A percentile compares a stretch with the other conserved stretches of the same genome.
Conservation (phyloP, 2,797 vertebrate species). For the Adrianichthys oophorus region DNA sequence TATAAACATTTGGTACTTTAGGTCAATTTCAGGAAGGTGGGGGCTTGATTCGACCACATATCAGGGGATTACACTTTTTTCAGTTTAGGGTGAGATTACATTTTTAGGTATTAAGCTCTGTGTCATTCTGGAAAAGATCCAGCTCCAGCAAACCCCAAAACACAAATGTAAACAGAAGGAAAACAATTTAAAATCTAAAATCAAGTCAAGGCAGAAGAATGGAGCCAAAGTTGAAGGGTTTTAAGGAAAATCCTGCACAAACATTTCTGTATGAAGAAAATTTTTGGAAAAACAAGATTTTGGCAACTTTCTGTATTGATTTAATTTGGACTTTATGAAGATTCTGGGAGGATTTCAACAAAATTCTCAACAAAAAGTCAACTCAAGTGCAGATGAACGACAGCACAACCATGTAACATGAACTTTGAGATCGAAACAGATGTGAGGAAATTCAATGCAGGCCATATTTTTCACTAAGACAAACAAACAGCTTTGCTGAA, state of each 20-base stretch:
- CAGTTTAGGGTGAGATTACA: constrained; percentile 31
- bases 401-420: constrained; percentile 7
- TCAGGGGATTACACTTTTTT: constrained; percentile 23
- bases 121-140: constrained; percentile 2
- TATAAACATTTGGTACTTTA: no score
- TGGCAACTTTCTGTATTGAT: constrained; percentile 47
- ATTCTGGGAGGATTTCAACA: constrained; percentile 35
- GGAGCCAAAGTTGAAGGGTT: background rate
- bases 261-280: background rate
- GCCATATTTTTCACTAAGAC: constrained; percentile 14
- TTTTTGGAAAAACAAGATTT: constrained; percentile 35
- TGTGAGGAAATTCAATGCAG: constrained; percentile 11
- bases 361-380: constrained; percentile 22
- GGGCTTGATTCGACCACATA: no score
- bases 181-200: constrained; percentile 12
- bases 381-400: constrained; percentile 32
- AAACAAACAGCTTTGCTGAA: background rate
- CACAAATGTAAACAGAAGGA: background rate
- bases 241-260: background rate
- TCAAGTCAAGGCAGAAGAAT: constrained; percentile 22
- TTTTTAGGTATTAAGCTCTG: constrained; percentile 7
- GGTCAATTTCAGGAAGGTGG: no score
- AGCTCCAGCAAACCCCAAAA: background rate
- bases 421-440: constrained; percentile 3
- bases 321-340: constrained; percentile 38